These are phyloP conservation scores for Leucozona laternaria DNA, from an alignment of 2,888 invertebrate species.

Conservation along the genomic window DNA sequence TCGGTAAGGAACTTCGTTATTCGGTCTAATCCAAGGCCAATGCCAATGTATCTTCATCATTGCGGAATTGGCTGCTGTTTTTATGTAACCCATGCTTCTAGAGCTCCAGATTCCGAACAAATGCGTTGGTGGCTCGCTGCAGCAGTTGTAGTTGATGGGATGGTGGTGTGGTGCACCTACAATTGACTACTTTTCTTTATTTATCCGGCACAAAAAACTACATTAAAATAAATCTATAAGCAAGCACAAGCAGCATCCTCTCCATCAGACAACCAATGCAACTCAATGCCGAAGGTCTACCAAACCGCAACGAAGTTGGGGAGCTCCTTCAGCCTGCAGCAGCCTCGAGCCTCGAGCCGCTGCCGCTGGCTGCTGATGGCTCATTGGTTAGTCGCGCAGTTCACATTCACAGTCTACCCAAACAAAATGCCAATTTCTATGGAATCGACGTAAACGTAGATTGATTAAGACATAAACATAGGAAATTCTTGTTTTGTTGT, in stretches of 20 bases:
- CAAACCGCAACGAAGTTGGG: constrained; percentile 27
- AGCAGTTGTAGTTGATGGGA: background rate
- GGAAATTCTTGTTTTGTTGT: constrained; percentile 77
- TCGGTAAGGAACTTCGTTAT: constrained; percentile 12
- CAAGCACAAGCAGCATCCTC: constrained; percentile 44
- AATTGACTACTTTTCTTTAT: constrained; percentile 75
- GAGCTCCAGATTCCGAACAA: constrained; percentile 46
- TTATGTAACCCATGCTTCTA: constrained; percentile 27
- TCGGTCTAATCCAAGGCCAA: constrained; percentile 71
- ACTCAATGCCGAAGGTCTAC: constrained; percentile 39
- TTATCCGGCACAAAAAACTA: constrained; percentile 70
- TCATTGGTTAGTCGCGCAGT: constrained; percentile 39
- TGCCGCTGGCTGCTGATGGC: background rate
- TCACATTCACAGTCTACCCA: constrained; percentile 36
- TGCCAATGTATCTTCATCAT: constrained; percentile 73
- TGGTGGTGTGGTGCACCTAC: constrained; percentile 55
- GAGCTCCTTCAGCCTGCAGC: constrained; percentile 6
- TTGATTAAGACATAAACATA: constrained; percentile 77
- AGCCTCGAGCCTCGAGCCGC: background rate
- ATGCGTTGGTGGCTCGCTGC: constrained; percentile 2
- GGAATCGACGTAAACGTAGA: constrained; percentile 77
- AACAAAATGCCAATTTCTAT: constrained; percentile 76
- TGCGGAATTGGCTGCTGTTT: constrained; percentile 35
- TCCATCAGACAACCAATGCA: constrained; percentile 16
- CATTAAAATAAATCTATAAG: constrained; percentile 74